Conservation (phyloP, 2,888 invertebrate genomes). For the Scrobipalpa costella region DNA sequence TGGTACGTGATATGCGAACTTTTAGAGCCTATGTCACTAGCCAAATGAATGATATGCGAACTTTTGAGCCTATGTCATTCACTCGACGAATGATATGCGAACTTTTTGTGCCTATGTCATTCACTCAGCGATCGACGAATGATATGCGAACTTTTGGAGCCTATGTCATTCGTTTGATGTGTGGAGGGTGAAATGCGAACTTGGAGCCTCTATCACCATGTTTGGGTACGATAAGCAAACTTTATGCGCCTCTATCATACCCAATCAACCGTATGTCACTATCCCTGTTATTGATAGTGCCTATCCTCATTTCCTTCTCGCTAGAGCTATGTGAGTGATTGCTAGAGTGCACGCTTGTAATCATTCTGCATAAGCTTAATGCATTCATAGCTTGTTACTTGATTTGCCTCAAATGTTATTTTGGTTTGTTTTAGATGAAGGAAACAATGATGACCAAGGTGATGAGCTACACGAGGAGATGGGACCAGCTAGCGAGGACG, state of each 20-base stretch:
- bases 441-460: background rate
- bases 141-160: background rate
- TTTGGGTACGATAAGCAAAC: background rate
- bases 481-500: constrained; percentile 2
- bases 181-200: background rate
- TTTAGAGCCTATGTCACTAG: background rate
- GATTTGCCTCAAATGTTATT: background rate
- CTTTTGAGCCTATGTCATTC: background rate
- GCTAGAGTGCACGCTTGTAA: constrained; percentile 10
- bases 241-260: background rate
- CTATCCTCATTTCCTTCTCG: background rate
- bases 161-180: background rate
- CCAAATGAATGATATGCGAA: background rate
- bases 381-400: background rate
- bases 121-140: background rate
- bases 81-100: background rate
- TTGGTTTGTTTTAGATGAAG: background rate
- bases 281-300: background rate
- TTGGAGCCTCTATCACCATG: background rate
- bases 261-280: background rate
- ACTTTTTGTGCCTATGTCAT: background rate
- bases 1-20: background rate
- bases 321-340: constrained; percentile 4
- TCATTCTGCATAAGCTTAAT: background rate
- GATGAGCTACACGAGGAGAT: background rate